Conservation (phyloP, 2,888 invertebrate genomes). For the Polyommatus icarus region DNA sequence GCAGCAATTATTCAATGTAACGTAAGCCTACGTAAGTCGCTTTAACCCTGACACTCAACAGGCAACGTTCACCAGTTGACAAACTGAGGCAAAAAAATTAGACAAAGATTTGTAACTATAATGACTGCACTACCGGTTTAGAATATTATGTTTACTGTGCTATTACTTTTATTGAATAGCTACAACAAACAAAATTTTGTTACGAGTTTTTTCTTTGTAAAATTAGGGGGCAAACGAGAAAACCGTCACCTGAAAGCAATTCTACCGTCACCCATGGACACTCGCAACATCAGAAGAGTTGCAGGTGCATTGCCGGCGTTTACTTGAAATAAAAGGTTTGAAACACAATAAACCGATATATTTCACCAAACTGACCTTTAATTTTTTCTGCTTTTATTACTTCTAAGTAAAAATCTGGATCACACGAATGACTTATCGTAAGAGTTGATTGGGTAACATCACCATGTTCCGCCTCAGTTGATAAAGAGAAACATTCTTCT, state of each 20-base stretch:
- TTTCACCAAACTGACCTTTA: too few species aligned
- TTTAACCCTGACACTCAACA: neutral
- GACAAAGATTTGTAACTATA: neutral
- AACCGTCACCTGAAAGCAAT: too few species aligned
- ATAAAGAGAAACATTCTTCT: constrained; percentile 10
- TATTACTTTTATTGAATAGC: neutral
- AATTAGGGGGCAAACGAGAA: too few species aligned
- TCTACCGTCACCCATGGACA: too few species aligned
- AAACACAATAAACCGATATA: too few species aligned
- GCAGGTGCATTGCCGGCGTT: too few species aligned
- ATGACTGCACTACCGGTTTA: neutral
- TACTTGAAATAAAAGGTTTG: too few species aligned
- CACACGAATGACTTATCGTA: neutral
- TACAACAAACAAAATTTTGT: neutral
- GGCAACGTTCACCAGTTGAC: neutral
- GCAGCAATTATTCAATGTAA: neutral
- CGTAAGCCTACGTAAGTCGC: neutral
- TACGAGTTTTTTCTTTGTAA: too few species aligned
- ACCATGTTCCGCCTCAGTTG: neutral
- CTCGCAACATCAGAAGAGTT: too few species aligned
- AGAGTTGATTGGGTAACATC: neutral
- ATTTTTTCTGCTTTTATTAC: too few species aligned
- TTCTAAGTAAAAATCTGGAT: neutral
- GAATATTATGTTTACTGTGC: neutral
- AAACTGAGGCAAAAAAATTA: neutral